Conservation (phyloP, 2,888 invertebrate species). For the Terebella lapidaria region DNA sequence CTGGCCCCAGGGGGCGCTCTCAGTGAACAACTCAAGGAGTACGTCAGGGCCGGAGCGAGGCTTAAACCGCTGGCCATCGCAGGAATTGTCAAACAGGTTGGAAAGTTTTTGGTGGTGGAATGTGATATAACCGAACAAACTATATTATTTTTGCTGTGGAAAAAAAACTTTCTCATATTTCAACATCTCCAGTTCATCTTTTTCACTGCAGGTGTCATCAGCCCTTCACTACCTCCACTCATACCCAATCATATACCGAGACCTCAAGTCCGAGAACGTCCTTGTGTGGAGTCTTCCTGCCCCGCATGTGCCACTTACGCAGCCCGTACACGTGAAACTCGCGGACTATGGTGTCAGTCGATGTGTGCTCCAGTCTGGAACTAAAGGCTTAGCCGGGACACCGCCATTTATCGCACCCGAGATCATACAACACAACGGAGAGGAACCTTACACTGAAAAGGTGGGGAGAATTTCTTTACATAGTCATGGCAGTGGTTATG, state of each 20-base stretch:
- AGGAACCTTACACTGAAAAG: conserved; percentile 97
- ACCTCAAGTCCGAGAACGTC: conserved; percentile 94
- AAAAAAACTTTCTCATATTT: too few relatives aligned
- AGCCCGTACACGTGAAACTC: conserved; percentile 67
- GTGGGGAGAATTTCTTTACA: too few relatives aligned
- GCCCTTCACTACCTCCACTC: conserved; percentile 94
- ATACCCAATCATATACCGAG: conserved; percentile 83
- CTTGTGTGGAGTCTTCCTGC: conserved; percentile 92
- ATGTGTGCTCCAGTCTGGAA: conserved; percentile 71
- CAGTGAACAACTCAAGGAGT: conserved; percentile 76
- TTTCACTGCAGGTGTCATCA: conserved; percentile 71
- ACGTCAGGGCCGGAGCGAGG: conserved; percentile 76
- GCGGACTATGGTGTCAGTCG: conserved; percentile 86
- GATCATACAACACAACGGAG: conserved; percentile 95
- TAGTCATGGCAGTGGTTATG: too few relatives aligned
- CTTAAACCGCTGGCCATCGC: conserved; percentile 77
- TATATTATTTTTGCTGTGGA: neutral
- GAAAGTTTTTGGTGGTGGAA: neutral
- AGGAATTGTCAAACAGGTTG: conserved; percentile 75
- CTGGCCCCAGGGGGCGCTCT: conserved; percentile 86
- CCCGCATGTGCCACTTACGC: conserved; percentile 33
- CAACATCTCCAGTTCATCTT: too few relatives aligned
- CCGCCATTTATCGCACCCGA: conserved; percentile 97
- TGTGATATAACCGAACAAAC: neutral
- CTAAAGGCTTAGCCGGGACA: conserved; percentile 90